Evolutionary conservation across 2,888 invertebrate genomes (phyloP), one percentile per base, ranked within the genome.

Genomic region (Panopea generosa): DNA sequence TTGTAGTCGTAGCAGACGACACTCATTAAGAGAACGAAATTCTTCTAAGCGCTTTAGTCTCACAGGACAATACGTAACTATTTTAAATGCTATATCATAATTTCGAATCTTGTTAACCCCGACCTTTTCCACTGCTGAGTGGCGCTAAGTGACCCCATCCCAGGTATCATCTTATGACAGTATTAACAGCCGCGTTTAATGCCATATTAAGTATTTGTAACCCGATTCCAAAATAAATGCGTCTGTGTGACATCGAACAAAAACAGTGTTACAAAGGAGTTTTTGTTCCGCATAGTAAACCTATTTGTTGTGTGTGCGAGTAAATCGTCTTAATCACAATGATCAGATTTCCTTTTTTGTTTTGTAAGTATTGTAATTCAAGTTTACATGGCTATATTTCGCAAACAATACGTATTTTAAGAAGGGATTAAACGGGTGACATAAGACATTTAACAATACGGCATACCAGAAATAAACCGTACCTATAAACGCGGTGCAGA

Each of bases 271-370:
- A 63, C 74, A 74, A 68, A 63, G 50, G 57, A 29, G 67, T 29
- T 11, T 68, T 68, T 63, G 74, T 74, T 68, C 60, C 63, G 20
- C n/a, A 61, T 73, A 73, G 53, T 49, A 57, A 60, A 61, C 62
- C 43, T 47, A 56, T 62, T 61, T 11, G n/a, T n/a, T 56, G 33
- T 56, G 52, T 59, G 61, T 61, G 66, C 56, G 49, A 61, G 49
- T 66, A 67, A 67, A 73, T 61, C 73, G 24, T 43, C 56, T 56
- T 61, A 73, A 73, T 61, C 53, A 73, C 73, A 26, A n/a, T n/a
- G 67, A 67, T 73, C 73, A 55, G 18, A 66, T 73, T 73, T 67
- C 66, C 33, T 33, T 14, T 16, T 33, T 47, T 55, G 62, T 56
- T 49, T 47, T 29, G 55, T 53, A 56, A 47, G 33, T 56, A 68